Conservation (phyloP, 2,888 invertebrate species). For the Dastarcus helophoroides region DNA sequence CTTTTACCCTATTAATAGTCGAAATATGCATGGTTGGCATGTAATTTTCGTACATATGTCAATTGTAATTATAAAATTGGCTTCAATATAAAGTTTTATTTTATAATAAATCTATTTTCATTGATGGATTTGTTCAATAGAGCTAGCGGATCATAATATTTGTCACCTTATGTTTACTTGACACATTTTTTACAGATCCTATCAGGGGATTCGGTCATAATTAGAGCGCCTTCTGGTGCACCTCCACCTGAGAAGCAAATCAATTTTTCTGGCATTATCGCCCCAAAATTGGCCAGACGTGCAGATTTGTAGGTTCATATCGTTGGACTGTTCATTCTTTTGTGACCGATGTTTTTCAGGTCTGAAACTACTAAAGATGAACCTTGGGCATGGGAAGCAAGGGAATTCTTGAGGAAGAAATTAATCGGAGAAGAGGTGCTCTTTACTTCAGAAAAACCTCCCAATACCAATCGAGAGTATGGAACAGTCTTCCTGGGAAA, state of each 20-base stretch:
- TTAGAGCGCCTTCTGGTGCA: constrained; percentile 77
- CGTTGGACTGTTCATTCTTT: not conserved
- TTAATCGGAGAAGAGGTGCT: constrained; percentile 83
- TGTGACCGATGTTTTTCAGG: constrained; percentile 2
- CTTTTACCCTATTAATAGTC: not conserved
- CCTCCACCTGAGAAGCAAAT: constrained; percentile 89
- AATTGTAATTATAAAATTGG: constrained; percentile 6
- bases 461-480: constrained; percentile 76
- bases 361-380: constrained; percentile 54
- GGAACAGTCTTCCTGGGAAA: constrained; percentile 78
- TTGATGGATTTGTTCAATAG: constrained; percentile 9
- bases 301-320: no score
- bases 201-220: constrained; percentile 91
- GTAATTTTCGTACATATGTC: no score
- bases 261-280: constrained; percentile 79
- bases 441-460: constrained; percentile 74
- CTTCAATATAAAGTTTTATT: no score
- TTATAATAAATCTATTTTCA: constrained; percentile 6
- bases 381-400: constrained; percentile 95
- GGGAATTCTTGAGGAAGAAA: constrained; percentile 88
- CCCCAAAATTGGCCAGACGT: constrained; percentile 83
- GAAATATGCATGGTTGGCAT: constrained; percentile 31
- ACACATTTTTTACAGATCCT: constrained; percentile 56
- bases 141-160: no score
- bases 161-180: constrained; percentile 4